Base-by-base conservation (phyloP, 2,888 invertebrate species). In the Ochropleura leucogaster region DNA sequence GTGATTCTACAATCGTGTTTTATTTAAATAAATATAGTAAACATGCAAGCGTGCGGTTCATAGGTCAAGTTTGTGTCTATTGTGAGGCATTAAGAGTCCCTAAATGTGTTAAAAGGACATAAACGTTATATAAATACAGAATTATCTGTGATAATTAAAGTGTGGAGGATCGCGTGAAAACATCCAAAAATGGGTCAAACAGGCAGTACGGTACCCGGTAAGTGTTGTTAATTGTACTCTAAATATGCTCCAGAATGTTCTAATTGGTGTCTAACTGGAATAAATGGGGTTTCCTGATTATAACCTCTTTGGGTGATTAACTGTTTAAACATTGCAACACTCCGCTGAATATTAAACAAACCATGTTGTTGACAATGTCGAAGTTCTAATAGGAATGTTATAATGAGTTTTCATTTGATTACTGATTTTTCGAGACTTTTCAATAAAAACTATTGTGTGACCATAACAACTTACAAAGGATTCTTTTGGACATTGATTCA, bases 131-230 rank as follows among this genome's bases (percentile, higher is more conserved):
- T 78, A 80, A 80, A 82, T 81, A 84, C 42, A 72, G 63, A 77
- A 81, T 69, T 63, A 77, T 68, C 77, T 76, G 82, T 84, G 80
- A 82, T 86, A 86, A 79, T 80, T 80, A n/a, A 80, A 80, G 82
- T 78, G 82, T 76, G 79, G 68, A 71, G 74, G 49, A 67, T 74
- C 74, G 69, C 72, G 82, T 80, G 79, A 77, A 85, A 79, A 65
- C 71, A 67, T 69, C 49, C 66, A 64, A 90, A 91, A 87, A 96
- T 96, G 96, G 96, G 96, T 85, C 96, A 95, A 75, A 93, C 93
- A 51, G 95, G 95, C 79, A 95, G 95, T 69, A 93, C 96, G 1
- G 95, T 95, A 84, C 95, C 95, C 69, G 95, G 96, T 95, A 93
- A 95, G 95, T 94, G 77, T 57, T 73, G 82, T 72, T 90, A 90